Evolutionary conservation across 1,140 invertebrate species (phyloP).

Genomic region (Lutraria rhynchaena): DNA sequence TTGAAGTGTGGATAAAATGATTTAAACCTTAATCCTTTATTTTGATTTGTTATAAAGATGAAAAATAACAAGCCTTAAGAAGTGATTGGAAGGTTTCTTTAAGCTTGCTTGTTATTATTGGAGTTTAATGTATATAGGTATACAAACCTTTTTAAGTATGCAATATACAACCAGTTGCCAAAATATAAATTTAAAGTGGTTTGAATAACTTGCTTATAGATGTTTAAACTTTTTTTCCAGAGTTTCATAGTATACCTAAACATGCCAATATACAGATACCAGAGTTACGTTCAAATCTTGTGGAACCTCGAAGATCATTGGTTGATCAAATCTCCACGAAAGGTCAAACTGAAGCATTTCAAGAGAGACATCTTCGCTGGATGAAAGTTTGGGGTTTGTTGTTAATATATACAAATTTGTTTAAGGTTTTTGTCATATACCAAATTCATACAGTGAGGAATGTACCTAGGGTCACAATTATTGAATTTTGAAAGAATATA

Average conservation of each 20-base stretch:
- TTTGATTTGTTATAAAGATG: too few relatives aligned
- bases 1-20: too few relatives aligned
- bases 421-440: too few relatives aligned
- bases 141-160: too few relatives aligned
- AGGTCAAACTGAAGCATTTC: slow-evolving; percentile 70
- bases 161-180: neutral
- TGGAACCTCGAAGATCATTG: slow-evolving; percentile 71
- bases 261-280: slow-evolving; percentile 71
- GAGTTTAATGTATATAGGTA: neutral
- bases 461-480: too few relatives aligned
- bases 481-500: too few relatives aligned
- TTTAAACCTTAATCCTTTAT: too few relatives aligned
- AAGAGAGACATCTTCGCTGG: slow-evolving; percentile 69
- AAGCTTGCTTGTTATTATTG: neutral
- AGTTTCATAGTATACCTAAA: slow-evolving; percentile 60
- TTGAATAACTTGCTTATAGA: too few relatives aligned
- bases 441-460: too few relatives aligned
- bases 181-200: too few relatives aligned
- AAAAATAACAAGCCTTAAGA: neutral
- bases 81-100: neutral
- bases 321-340: slow-evolving; percentile 69
- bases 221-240: slow-evolving; percentile 63
- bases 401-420: too few relatives aligned
- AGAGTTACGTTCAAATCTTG: slow-evolving; percentile 71
- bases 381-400: neutral